Percentiles rank a stretch among this genome's conserved stretches.
phyloP scores from a whole-genome alignment of 2,888 invertebrate species.

The Drosophila pegasa region DNA sequence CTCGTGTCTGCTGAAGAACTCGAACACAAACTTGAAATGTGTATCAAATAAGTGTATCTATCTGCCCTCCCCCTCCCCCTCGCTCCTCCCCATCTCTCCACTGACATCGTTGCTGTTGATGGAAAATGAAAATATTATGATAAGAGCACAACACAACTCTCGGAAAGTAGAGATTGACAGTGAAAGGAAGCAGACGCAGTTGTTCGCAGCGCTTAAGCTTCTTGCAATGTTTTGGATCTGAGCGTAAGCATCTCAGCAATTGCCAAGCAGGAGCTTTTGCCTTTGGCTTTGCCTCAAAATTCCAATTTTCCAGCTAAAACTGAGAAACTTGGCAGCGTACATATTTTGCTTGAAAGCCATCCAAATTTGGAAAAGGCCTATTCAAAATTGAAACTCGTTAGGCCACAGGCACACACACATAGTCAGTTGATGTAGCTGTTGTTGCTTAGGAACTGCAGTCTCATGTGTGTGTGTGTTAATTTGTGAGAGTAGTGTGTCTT shows the following conservation, averaged over 20 bases:
- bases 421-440: background rate
- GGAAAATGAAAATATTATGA: constrained; percentile 46
- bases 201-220: constrained; percentile 19
- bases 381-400: constrained; percentile 8
- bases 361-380: constrained; percentile 7
- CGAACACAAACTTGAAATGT: constrained; percentile 21
- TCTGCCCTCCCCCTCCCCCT: background rate
- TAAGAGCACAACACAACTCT: constrained; percentile 30
- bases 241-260: constrained; percentile 23
- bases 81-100: background rate
- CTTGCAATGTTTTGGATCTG: constrained; percentile 20
- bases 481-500: constrained; percentile 7
- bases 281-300: background rate
- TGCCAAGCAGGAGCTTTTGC: constrained; percentile 11
- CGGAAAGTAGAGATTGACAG: constrained; percentile 36
- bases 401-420: background rate
- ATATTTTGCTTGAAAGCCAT: constrained; percentile 5
- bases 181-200: constrained; percentile 5
- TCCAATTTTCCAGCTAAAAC: constrained; percentile 2
- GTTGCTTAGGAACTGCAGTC: background rate
- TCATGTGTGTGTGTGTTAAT: constrained; percentile 3
- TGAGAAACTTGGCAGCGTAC: constrained; percentile 2
- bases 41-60: constrained; percentile 6
- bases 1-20: constrained; percentile 14
- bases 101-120: constrained; percentile 30